A percentile compares a stretch with the other conserved stretches of the same genome.
Evolutionary conservation across 1,140 invertebrate genomes (phyloP).

Genomic region (Penaeus indicus): DNA sequence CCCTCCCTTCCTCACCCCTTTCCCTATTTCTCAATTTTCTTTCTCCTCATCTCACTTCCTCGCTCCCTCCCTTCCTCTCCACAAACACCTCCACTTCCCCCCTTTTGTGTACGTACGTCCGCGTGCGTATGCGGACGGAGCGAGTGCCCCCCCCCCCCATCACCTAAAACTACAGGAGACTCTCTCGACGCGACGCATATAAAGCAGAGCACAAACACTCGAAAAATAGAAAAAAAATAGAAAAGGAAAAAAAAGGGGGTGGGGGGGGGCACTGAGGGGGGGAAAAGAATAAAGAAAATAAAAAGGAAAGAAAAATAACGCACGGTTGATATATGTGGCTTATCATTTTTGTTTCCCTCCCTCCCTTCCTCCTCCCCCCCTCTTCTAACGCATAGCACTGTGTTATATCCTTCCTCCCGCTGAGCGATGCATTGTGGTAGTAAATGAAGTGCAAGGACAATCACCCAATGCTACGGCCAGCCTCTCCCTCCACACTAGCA

Average conservation of each 20-base stretch:
- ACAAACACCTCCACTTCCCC: neutral
- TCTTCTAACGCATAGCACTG: neutral
- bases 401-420: too few relatives aligned
- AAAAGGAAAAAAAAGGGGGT: neutral
- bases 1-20: neutral
- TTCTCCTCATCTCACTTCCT: too few relatives aligned
- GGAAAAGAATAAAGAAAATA: neutral
- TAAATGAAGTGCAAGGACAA: too few relatives aligned
- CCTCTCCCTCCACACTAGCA: too few relatives aligned
- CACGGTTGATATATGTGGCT: neutral
- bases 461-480: too few relatives aligned
- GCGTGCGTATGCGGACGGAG: constrained; percentile 3
- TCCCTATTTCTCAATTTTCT: neutral
- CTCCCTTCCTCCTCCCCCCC: neutral
- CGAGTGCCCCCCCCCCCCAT: neutral
- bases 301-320: neutral
- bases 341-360: neutral
- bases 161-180: too few relatives aligned
- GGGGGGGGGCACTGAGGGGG: neutral
- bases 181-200: neutral
- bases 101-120: neutral
- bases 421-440: too few relatives aligned
- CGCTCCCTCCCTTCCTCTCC: too few relatives aligned
- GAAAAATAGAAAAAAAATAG: neutral
- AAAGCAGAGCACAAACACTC: neutral